Evolutionary conservation across 1,140 invertebrate genomes (phyloP), one percentile per base, ranked within the genome.

Genomic region (Oppia nitens): DNA sequence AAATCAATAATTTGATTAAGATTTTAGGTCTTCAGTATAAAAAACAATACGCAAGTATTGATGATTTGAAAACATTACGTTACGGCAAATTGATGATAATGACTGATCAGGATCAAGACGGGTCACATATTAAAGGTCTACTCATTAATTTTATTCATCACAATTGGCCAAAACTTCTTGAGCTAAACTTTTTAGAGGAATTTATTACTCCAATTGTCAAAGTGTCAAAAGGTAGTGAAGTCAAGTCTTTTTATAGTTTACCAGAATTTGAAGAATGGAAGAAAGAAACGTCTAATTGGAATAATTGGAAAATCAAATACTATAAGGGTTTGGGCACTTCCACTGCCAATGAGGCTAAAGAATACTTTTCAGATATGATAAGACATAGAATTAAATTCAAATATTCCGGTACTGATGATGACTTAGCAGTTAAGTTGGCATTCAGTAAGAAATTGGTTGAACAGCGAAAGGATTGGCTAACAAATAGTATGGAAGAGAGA

Each of bases 301-400:
- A 90, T 68, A 89, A 84, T 0, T 99, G 83, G 71, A 85, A 83
- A 70, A 83, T 97, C 73, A 99, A 99, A 77, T 99, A 97, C 83
- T 96, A 96, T 87, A 96, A 96, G 85, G 91, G 85, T 84, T 87
- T 98, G 88, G 95, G 95, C 81, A 98, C 95, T 70, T 97, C 91
- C 62, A 94, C 90, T 47, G 83, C 89, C 0, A 91, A 92, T 72
- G 95, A 99, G 76, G 94, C 94, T 23, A 97, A 96, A 74, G 95
- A 98, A 74, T 99, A 99, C 70, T 99, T 99, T 70, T 78, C 81
- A 66, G 88, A 98, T 70, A 96, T 99, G 87, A 73, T 80, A 0
- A 76, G 91, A 21, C 95, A 98, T 73, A 79, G 87, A 51, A 97
- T 99, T 63, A 76, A 75, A 9, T 99, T 98, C 69, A 80, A 80